A percentile compares a stretch with the other conserved stretches of the same genome.
Conservation (phyloP, 2,888 invertebrate genomes). For the Sarcophaga rosellei region DNA sequence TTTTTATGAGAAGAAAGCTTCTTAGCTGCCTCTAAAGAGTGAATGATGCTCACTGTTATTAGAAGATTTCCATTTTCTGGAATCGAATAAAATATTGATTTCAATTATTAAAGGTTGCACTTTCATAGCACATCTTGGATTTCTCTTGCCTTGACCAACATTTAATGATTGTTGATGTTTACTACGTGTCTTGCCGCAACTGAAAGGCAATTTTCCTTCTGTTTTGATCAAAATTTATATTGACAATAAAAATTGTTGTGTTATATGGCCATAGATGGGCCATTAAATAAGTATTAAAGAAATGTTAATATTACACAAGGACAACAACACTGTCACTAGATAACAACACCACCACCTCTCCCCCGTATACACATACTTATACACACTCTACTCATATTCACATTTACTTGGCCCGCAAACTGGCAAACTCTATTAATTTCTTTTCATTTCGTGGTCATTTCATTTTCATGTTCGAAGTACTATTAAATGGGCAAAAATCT, state of each 20-base stretch:
- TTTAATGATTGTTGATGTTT: slow-evolving; percentile 68
- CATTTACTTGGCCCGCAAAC: too few relatives aligned
- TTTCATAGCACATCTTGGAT: not conserved
- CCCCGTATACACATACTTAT: not conserved
- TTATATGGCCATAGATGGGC: slow-evolving; percentile 33
- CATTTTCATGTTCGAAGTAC: slow-evolving; percentile 46
- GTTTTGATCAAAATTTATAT: slow-evolving; percentile 69
- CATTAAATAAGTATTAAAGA: slow-evolving; percentile 63
- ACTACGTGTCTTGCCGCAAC: slow-evolving; percentile 58
- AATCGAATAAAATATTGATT: not conserved
- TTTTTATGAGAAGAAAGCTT: too few relatives aligned
- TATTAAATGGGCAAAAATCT: slow-evolving; percentile 70
- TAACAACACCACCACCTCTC: slow-evolving; percentile 38
- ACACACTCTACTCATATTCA: not conserved
- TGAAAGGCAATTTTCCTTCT: slow-evolving; percentile 56
- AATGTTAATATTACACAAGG: slow-evolving; percentile 55
- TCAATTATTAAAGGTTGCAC: not conserved
- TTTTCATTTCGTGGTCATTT: slow-evolving; percentile 21
- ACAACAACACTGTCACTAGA: slow-evolving; percentile 41
- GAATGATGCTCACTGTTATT: too few relatives aligned
- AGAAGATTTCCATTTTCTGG: too few relatives aligned
- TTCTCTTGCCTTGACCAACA: not conserved
- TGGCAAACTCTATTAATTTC: slow-evolving; percentile 62
- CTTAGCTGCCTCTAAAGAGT: too few relatives aligned
- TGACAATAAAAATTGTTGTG: slow-evolving; percentile 64